Evolutionary conservation across 2,113 vertebrate species (phyloP).

Genomic region (Ailuropoda melanoleuca): DNA sequence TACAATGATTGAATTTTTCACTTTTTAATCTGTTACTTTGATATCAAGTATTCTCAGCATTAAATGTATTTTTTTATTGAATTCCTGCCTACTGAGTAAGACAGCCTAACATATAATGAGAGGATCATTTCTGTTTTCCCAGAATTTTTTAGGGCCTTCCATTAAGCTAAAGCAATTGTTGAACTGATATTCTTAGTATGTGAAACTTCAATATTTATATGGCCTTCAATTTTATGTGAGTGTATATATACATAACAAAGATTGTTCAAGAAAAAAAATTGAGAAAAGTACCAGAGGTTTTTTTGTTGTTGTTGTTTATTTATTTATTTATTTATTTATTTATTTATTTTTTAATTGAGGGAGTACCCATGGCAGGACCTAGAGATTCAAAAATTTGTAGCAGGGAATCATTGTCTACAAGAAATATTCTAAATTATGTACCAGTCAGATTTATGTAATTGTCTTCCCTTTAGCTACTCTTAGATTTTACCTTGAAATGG

Average conservation of each 20-base stretch:
- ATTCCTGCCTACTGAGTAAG: neutral
- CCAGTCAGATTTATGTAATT: neutral
- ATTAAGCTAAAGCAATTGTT: neutral
- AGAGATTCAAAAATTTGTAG: neutral
- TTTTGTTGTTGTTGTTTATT: neutral
- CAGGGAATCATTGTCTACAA: neutral
- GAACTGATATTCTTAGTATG: neutral
- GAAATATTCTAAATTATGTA: neutral
- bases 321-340: too few relatives aligned
- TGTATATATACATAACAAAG: neutral
- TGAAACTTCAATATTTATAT: neutral
- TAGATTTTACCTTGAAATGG: neutral
- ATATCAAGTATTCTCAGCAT: conserved; percentile 24
- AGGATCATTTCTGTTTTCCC: neutral
- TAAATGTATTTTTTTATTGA: conserved; percentile 18
- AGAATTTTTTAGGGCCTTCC: neutral
- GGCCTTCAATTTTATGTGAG: neutral
- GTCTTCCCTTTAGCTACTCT: neutral
- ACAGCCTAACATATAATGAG: neutral
- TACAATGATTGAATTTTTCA: neutral
- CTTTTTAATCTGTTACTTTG: conserved; percentile 28
- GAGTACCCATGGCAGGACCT: neutral
- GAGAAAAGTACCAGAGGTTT: neutral
- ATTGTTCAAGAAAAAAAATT: neutral
- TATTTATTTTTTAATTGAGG: neutral